Base-by-base conservation (phyloP, 2,113 vertebrate species). In the Dipodomys spectabilis region DNA sequence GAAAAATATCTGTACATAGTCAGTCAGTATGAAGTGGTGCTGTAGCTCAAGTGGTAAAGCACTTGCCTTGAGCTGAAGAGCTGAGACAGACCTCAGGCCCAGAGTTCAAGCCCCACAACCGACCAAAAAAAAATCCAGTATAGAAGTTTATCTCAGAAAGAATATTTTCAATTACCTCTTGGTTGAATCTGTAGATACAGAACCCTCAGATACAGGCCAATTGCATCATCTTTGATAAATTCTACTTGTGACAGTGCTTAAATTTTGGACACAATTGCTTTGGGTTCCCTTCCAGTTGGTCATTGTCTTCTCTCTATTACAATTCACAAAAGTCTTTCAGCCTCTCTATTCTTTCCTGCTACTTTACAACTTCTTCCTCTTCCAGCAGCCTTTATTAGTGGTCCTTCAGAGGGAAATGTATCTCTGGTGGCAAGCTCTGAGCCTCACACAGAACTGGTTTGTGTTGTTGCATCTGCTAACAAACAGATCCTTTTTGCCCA, bases 331-430 rank as follows among this genome's bases (percentile, higher is more conserved):
- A 74, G 74, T 71, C 91, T 90, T 94, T 28, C 77, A 49, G 79
- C 16, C 20, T 45, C 23, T 92, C 39, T 67, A 15, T 83, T 80
- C 27, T 74, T 49, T 44, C 72, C 15, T 69, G 19, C 89, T n/a
- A 10, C 73, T 84, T 92, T 20, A 88, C n/a, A 86, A 53, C 35
- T 60, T 6, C 6, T 60, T 16, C 1, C 45, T 13, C 28, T 90
- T 85, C 44, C 73, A 78, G 9, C 75, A 32, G 45, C 39, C 74
- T 88, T 53, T 90, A 93, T 74, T 85, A 88, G 88, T 78, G 20
- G 72, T 84, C 11, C 69, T 81, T 74, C 60, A 65, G 82, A 74
- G 79, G 64, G 22, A 30, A 81, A 74, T 82, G 35, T 65, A 16
- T 82, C 78, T 90, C 65, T 6, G 8, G 15, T 35, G 44, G 35